Base-by-base conservation (phyloP, 2,113 vertebrate genomes). In the Bubo bubo region DNA sequence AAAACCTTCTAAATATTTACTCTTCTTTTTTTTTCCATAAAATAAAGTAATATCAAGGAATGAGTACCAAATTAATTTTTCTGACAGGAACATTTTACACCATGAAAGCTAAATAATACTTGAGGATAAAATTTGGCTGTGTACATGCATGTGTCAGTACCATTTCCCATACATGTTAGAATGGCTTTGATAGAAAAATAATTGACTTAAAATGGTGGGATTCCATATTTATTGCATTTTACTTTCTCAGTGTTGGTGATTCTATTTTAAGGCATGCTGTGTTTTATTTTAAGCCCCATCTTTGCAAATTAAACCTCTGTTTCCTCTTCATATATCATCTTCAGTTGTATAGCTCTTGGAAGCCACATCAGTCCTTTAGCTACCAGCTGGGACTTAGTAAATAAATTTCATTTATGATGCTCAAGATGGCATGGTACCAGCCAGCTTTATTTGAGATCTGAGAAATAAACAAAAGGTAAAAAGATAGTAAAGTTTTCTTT, bases 21-120 rank as follows among this genome's bases (percentile, higher is more conserved):
- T 18, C 92, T 74, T 67, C 34, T 60, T 56, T 79, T 4, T 27
- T 68, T 67, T 55, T 35, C 24, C 10, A 68, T 90, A 96, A 85
- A 97, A 83, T 59, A 93, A 86, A 94, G 22, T 73, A 94, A 89
- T 79, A 95, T 92, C 45, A 96, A 95, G 49, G 94, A 97, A 90
- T 91, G 39, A 66, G 20, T 59, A 96, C 11, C 17, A 27, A 90
- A 83, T 77, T 93, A 67, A 80, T 92, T 97, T 97, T 98, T 96
- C 62, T 95, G 83, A 62, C 93, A 72, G 62, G 32, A 91, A 77
- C 6, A 17, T 91, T 19, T 89, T 95, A 35, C 39, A 79, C 49
- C 32, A 55, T n/a, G 43, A 86, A 76, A 71, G 19, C 21, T 72
- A 77, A 77, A 60, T 64, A 62, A 64, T 50, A 66, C 10, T 43